Conservation (phyloP, 2,113 vertebrate species). For the Cephalopterus ornatus region DNA sequence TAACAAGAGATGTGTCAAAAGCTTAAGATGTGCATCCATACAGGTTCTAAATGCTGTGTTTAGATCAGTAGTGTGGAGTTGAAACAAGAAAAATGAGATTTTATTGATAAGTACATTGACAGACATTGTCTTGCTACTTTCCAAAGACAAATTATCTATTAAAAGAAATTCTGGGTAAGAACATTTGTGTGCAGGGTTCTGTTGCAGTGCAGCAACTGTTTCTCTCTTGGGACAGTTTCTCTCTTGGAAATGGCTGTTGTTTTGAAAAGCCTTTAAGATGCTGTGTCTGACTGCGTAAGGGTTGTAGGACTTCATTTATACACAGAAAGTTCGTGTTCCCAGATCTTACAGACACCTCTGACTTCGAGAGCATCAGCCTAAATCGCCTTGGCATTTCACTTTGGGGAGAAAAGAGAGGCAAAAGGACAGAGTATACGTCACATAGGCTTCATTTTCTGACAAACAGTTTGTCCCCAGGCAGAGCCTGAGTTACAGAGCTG, state of each 20-base stretch:
- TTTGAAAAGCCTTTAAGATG: not conserved
- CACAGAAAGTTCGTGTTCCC: not conserved
- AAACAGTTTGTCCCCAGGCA: not conserved
- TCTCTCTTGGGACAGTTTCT: not conserved
- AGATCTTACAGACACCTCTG: not conserved
- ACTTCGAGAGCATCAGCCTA: not conserved
- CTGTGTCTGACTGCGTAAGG: no score
- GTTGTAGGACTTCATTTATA: not conserved
- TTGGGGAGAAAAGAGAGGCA: not conserved
- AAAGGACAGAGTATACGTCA: not conserved
- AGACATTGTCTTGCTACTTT: not conserved
- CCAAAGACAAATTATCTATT: not conserved
- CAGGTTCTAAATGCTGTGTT: not conserved
- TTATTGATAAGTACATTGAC: not conserved
- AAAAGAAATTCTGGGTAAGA: not conserved
- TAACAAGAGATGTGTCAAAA: not conserved
- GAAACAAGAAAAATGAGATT: not conserved
- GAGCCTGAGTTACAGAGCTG: not conserved
- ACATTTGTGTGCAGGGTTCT: not conserved
- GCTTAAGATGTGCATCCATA: not conserved
- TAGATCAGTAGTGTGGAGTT: not conserved
- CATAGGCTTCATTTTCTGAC: not conserved
- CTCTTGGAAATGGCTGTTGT: not conserved
- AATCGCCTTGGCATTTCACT: not conserved
- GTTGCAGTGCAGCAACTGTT: not conserved